Base-by-base conservation (phyloP, 2,888 invertebrate species). In the Hypselothyrea guttata region DNA sequence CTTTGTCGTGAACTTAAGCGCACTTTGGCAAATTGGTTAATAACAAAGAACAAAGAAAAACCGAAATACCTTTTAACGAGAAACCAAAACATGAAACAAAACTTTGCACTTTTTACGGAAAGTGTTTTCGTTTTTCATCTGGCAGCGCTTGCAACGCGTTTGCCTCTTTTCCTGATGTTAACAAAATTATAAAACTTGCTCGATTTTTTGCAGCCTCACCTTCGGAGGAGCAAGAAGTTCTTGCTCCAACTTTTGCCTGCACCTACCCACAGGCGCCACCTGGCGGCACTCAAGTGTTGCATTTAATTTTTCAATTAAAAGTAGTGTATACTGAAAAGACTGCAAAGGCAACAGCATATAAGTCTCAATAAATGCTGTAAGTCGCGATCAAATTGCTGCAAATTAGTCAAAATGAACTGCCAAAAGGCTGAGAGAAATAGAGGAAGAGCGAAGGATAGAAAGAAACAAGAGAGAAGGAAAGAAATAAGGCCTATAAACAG, bases 1-100 rank as follows among this genome's bases (percentile, higher is more conserved):
- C 41, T 59, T 73, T 84, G 71, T 71, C 61, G 48, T 38, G 63
- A 78, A 78, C 75, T 78, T 78, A 70, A 84, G 57, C 68, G 71
- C 83, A 82, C 85, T 85, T 82, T 78, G 58, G 63, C 63, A 78
- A 84, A 82, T 84, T 84, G 83, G 71, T 83, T 71, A 78, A 78
- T 71, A 75, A 64, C 62, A 75, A 62, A 83, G 42, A 54, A 53
- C 56, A 66, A 67, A 61, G 56, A 56, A 59, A 47, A 56, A 64
- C 64, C 53, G 27, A 73, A 74, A 70, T 53, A 74, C 65, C 79
- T 74, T 75, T 64, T 61, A 66, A 70, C 68, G 53, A 59, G 67
- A 62, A 67, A 79, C 62, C 63, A 70, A 74, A 77, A 76, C 62
- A 70, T 67, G 75, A 74, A 81, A 61, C 71, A 49, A 78, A 68